phyloP scores from a whole-genome alignment of 2,888 invertebrate species.

The Melangyna quadrimaculata region DNA sequence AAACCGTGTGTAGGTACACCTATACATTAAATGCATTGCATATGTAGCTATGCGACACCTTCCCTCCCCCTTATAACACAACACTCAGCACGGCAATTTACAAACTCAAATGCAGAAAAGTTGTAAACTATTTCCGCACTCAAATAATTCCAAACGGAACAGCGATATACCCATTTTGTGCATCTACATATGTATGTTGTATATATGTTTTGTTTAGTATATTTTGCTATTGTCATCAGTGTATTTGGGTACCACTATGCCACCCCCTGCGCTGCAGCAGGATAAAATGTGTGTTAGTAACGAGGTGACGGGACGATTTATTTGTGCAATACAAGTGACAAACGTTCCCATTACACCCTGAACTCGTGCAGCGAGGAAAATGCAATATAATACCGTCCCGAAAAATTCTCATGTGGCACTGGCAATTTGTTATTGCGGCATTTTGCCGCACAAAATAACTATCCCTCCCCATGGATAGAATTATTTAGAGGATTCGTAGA shows the following conservation, averaged over 20 bases:
- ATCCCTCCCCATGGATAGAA: background rate
- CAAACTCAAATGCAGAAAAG: conserved; percentile 67
- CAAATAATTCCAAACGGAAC: conserved; percentile 57
- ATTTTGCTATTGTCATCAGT: background rate
- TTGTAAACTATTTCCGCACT: conserved; percentile 68
- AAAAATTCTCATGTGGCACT: conserved; percentile 49
- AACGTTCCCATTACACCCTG: conserved; percentile 63
- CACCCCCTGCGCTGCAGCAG: background rate
- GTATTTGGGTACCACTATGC: background rate
- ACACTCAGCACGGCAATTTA: conserved; percentile 52
- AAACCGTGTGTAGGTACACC: conserved; percentile 20
- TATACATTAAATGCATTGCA: conserved; percentile 17
- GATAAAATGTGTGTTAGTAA: conserved; percentile 40
- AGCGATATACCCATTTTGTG: conserved; percentile 33
- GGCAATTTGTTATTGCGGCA: conserved; percentile 65
- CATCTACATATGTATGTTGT: background rate
- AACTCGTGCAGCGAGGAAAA: conserved; percentile 9
- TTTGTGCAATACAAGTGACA: conserved; percentile 69
- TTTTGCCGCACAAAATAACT: conserved; percentile 51
- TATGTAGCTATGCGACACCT: conserved; percentile 1
- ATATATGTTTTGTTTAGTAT: background rate
- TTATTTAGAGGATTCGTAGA: background rate
- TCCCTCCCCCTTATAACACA: background rate
- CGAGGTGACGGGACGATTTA: conserved; percentile 70
- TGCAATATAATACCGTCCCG: conserved; percentile 53